Evolutionary conservation across 2,888 invertebrate species (phyloP).

Genomic region (Caenorhabditis panamensis): DNA sequence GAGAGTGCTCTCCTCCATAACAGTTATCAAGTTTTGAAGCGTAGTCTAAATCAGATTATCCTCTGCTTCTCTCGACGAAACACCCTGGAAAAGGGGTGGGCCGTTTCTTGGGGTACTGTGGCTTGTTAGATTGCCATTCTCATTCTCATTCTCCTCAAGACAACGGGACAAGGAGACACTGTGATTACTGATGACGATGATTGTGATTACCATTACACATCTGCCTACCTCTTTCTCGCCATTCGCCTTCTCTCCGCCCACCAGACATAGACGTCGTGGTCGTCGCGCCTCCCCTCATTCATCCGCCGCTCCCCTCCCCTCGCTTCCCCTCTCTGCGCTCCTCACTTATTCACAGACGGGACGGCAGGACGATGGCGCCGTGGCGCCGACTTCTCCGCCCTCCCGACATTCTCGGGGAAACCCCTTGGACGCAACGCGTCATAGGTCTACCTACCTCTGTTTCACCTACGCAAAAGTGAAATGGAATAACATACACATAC

Average conservation of each 20-base stretch:
- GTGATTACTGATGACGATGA: neutral
- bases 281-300: conserved; percentile 36
- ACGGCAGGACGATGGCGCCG: conserved; percentile 14
- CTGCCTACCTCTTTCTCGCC: conserved; percentile 14
- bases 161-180: neutral
- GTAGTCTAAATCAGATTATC: conserved; percentile 31
- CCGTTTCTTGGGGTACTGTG: neutral
- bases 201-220: conserved; percentile 44
- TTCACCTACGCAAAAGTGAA: conserved; percentile 22
- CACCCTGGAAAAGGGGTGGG: conserved; percentile 23
- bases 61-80: conserved; percentile 19
- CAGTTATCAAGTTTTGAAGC: neutral
- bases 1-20: conserved; percentile 9
- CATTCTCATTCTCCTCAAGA: conserved; percentile 1
- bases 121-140: neutral
- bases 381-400: conserved; percentile 20
- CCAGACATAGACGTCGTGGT: conserved; percentile 49
- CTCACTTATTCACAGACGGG: conserved; percentile 27
- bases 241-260: conserved; percentile 33
- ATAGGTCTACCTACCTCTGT: conserved; percentile 3
- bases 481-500: neutral
- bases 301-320: conserved; percentile 33
- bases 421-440: conserved; percentile 23
- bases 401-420: neutral
- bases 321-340: conserved; percentile 14